Evolutionary conservation across 2,113 vertebrate species (phyloP), one percentile per base, ranked within the genome.

Genomic region (Salvelinus fontinalis): DNA sequence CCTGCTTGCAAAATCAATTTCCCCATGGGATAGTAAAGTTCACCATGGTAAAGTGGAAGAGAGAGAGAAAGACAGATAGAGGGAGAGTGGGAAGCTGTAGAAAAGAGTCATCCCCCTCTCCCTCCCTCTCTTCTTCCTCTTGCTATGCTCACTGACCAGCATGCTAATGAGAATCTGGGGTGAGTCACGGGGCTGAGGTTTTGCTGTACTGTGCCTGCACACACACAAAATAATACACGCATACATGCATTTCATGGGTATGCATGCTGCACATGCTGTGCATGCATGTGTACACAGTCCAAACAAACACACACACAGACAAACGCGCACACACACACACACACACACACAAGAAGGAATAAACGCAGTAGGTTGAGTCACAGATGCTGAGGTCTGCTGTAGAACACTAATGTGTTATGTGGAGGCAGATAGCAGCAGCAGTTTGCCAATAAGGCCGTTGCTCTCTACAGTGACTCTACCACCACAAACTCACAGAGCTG

Each of bases 111-210:
- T 74, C 70, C 24, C n/a, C 60, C 31, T 68, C 1, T 26, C 39
- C 73, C 34, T 71, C 69, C 20, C 27, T 60, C 57, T 27, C 22
- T 39, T 16, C 44, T 34, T 34, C 48, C 34, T 71, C 24, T 44
- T 48, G 31, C 72, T 44, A 59, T 74, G 75, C 73, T 73, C 54
- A 77, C 75, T 79, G 83, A 82, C 80, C 65, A 66, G 77, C 81
- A 82, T 84, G 75, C 57, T 79, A 76, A 84, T 81, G 80, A 77
- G 73, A 59, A 62, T 71, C 60, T 73, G 73, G 64, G 71, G 77
- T 79, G 77, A 80, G 82, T 83, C 82, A 83, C 70, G 8, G 44
- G 67, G 12, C 78, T 9, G 68, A 67, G 65, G 65, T 67, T 80
- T 75, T 74, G 22, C n/a, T 27, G 73, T 26, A 34, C n/a, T 11